A percentile compares a stretch with the other conserved stretches of the same genome.
Evolutionary conservation across 2,888 invertebrate species (phyloP).

Genomic region (Sarcophaga carnaria): DNA sequence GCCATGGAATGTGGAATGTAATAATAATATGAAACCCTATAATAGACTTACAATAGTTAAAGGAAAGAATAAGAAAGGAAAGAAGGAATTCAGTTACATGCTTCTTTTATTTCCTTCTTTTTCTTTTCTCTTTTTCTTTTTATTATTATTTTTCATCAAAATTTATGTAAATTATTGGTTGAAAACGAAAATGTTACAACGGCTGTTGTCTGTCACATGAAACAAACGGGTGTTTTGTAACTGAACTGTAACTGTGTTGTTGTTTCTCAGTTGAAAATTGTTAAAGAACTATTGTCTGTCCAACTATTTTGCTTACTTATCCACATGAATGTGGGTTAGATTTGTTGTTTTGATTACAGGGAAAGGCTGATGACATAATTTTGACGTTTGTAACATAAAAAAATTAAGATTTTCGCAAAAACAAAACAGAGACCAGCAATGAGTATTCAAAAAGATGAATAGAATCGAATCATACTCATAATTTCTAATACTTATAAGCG

Average conservation of each 20-base stretch:
- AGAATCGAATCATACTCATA: no score
- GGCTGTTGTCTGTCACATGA: conserved; percentile 23
- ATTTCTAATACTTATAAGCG: no score
- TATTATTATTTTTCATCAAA: conserved; percentile 16
- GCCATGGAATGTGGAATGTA: not conserved
- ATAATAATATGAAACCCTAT: not conserved
- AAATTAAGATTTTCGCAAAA: no score
- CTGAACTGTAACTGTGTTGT: not conserved
- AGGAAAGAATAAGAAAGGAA: no score
- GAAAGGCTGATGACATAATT: no score
- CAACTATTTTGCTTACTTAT: no score
- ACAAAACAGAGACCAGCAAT: no score
- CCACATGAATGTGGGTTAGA: no score
- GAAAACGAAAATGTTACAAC: conserved; percentile 20
- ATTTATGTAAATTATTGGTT: conserved; percentile 59
- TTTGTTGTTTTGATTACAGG: no score
- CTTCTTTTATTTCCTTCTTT: not conserved
- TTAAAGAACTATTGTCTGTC: not conserved
- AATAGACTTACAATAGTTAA: conserved; percentile 15
- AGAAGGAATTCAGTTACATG: not conserved
- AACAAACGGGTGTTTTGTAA: conserved; percentile 36
- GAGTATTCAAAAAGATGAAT: no score
- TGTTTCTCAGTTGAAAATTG: conserved; percentile 17
- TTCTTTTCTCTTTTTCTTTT: not conserved
- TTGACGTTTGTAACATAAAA: no score